Base-by-base conservation (phyloP, 1,140 invertebrate genomes). In the Choristoneura fumiferana region DNA sequence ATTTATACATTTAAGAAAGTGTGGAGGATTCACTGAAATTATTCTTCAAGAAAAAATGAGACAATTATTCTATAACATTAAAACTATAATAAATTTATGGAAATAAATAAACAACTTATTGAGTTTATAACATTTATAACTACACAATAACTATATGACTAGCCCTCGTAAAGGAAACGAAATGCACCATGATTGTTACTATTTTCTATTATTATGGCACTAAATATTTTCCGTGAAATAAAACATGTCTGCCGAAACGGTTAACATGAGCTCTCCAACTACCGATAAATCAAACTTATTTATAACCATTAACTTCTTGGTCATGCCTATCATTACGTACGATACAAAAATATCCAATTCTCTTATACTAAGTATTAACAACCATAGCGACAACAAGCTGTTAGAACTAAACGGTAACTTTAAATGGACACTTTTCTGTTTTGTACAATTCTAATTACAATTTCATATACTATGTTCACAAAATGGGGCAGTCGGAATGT, bases 261-360 rank as follows among this genome's bases (percentile, higher is more conserved):
- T 40, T 15, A 15, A 12, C 9, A 40, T 40, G 39, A 40, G 39
- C 39, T 40, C 15, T 17, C 13, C 13, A 40, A 37, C 13, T 43
- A 43, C 8, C 13, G 35, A 60, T 14, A 39, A 39, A 49, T 49
- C 6, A 60, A 58, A 45, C 62, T 67, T 58, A 62, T 18, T 58
- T 65, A 71, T 60, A 76, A 72, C 66, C 73, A 69, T 66, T 70
- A 67, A 67, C 65, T 61, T 72, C 58, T 82, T 84, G 81, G 81
- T 84, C 81, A 67, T 64, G 54, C 49, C 15, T 73, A 65, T 69
- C 57, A 55, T 72, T 69, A 60, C 43, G 58, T 58, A 49, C 37
- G 35, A 38, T 80, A 84, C 65, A 84, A 84, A 84, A 84, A 84
- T 84, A 84, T 84, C 68, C 61, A 62, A 65, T 70, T 79, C 66